These are phyloP conservation scores for Bombus balteatus DNA, from an alignment of 1,140 invertebrate genomes.

Conservation along the genomic window DNA sequence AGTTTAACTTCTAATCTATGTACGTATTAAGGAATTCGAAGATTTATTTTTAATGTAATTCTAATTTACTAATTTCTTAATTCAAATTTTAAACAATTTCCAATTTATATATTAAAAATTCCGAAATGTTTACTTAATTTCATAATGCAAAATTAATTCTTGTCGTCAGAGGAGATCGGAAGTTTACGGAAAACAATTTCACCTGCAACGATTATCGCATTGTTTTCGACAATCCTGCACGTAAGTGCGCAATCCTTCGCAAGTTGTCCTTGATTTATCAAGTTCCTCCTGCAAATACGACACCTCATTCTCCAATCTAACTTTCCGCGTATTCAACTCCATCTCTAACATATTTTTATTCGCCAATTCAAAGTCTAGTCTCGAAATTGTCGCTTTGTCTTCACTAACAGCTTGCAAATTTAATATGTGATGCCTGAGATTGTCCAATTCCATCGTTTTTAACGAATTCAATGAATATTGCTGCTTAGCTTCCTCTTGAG, in stretches of 20 bases:
- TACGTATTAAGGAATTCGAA: no score
- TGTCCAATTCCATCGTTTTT: conserved; percentile 83
- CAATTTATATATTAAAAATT: no score
- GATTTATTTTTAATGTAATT: no score
- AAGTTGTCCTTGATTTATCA: conserved; percentile 61
- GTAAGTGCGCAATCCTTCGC: conserved; percentile 61
- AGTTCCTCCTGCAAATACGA: conserved; percentile 64
- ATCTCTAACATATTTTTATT: conserved; percentile 70
- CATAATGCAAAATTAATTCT: not conserved
- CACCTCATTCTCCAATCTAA: conserved; percentile 70
- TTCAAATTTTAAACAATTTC: no score
- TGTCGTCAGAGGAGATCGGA: not conserved
- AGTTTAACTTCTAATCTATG: no score
- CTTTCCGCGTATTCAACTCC: conserved; percentile 65
- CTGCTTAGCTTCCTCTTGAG: conserved; percentile 73
- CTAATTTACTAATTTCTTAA: no score
- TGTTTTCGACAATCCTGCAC: conserved; percentile 71
- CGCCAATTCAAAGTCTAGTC: conserved; percentile 76
- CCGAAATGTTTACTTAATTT: not conserved
- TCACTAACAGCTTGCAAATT: conserved; percentile 86
- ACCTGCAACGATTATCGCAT: conserved; percentile 71
- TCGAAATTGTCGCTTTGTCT: conserved; percentile 85
- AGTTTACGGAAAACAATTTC: conserved; percentile 29
- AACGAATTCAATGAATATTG: conserved; percentile 73
- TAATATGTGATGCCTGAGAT: conserved; percentile 86